Conservation (phyloP, 1,140 invertebrate genomes). For the Parasteatoda tepidariorum region DNA sequence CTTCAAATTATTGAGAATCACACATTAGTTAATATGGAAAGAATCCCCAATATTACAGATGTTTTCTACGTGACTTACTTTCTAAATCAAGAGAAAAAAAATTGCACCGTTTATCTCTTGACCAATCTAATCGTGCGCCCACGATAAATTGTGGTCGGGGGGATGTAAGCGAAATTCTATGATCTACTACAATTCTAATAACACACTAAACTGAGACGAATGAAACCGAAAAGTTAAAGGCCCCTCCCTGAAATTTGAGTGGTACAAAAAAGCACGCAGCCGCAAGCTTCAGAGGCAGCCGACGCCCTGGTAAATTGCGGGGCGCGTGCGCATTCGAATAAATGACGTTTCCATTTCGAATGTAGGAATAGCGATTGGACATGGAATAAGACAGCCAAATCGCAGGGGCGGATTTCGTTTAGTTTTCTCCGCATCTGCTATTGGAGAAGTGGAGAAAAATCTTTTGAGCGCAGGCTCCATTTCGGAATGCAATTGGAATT, state of each 20-base stretch:
- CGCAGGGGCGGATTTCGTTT: constrained; percentile 12
- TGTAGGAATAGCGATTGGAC: constrained; percentile 48
- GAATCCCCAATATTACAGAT: background rate
- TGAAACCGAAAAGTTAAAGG: background rate
- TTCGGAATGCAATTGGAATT: background rate
- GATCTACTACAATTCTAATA: constrained; percentile 6
- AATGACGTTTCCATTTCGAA: constrained; percentile 53
- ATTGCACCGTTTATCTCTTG: background rate
- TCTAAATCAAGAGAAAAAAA: background rate
- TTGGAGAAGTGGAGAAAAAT: constrained; percentile 12
- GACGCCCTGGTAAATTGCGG: constrained; percentile 17
- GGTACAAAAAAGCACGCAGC: constrained; percentile 8
- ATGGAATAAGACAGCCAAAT: constrained; percentile 1
- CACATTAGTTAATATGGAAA: background rate
- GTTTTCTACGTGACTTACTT: background rate
- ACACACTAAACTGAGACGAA: background rate
- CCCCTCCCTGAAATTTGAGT: constrained; percentile 34
- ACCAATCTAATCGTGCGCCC: constrained; percentile 16
- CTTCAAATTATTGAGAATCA: too few species aligned
- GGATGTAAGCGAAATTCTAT: background rate
- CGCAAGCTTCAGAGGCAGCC: constrained; percentile 6
- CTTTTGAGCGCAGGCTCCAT: background rate
- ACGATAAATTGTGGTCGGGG: background rate
- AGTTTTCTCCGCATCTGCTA: constrained; percentile 1
- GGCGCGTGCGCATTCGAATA: constrained; percentile 17